Percentiles rank a stretch among this genome's conserved stretches.
Conservation (phyloP, 2,888 invertebrate genomes). For the Noctua janthe region DNA sequence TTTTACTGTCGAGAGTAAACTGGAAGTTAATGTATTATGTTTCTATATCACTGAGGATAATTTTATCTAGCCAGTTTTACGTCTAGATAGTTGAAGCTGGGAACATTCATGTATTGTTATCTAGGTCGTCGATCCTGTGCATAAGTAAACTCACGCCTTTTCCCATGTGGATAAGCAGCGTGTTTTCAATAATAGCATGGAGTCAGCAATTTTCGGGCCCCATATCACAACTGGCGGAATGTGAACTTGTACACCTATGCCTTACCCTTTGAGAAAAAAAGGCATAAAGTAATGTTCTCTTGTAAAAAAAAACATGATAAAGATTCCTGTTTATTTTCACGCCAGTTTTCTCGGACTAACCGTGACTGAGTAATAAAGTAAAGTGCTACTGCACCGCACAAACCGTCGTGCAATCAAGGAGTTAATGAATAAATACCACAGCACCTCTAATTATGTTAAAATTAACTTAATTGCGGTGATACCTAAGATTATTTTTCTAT, state of each 20-base stretch:
- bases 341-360: conserved; percentile 3
- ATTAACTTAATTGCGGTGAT: conserved; percentile 6
- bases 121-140: not conserved
- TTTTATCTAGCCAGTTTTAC: not conserved
- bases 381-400: conserved; percentile 30
- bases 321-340: not conserved
- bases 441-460: conserved; percentile 5
- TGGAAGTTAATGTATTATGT: not conserved
- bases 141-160: not conserved
- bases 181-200: not conserved
- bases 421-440: conserved; percentile 17
- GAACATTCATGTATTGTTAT: not conserved
- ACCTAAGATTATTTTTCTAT: not conserved
- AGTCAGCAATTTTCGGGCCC: not conserved
- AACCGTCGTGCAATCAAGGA: conserved; percentile 30
- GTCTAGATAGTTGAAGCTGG: not conserved
- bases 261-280: not conserved
- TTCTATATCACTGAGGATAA: not conserved
- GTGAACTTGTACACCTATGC: not conserved
- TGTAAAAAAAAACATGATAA: not conserved
- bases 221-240: not conserved
- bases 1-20: not conserved
- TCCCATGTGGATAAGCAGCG: not conserved
- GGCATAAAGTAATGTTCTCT: not conserved
- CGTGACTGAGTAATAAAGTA: conserved; percentile 20